Evolutionary conservation across 2,113 vertebrate species (phyloP).

Genomic region (Eira barbara): DNA sequence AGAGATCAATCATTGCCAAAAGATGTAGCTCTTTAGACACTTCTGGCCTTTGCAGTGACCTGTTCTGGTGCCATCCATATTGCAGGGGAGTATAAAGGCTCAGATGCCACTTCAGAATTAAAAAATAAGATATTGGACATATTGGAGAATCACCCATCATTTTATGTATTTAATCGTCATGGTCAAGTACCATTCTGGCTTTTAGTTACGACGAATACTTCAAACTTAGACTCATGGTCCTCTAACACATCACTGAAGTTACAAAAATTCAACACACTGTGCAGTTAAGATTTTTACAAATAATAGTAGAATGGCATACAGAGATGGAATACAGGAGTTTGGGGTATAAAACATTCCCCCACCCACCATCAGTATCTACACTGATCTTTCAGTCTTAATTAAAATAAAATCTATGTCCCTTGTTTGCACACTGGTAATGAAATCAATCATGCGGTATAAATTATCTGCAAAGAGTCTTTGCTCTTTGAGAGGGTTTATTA

Average conservation of each 20-base stretch:
- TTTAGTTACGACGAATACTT: constrained; percentile 85
- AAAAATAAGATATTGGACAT: constrained; percentile 93
- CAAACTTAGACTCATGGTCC: constrained; percentile 87
- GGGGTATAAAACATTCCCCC: constrained; percentile 81
- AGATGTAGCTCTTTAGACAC: constrained; percentile 91
- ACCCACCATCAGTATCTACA: constrained; percentile 82
- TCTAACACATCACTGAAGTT: constrained; percentile 90
- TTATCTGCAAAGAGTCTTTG: constrained; percentile 84
- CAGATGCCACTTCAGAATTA: constrained; percentile 96
- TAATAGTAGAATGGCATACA: constrained; percentile 78
- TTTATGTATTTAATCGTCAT: constrained; percentile 96
- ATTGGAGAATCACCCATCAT: constrained; percentile 94
- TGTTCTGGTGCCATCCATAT: constrained; percentile 95
- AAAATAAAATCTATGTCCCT: constrained; percentile 73
- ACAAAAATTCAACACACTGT: constrained; percentile 92
- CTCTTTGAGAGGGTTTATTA: constrained; percentile 79
- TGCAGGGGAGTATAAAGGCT: constrained; percentile 77
- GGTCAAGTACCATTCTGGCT: constrained; percentile 91
- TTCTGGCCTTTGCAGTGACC: constrained; percentile 92
- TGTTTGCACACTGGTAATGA: constrained; percentile 80
- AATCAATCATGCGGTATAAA: constrained; percentile 76
- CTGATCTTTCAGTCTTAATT: constrained; percentile 85
- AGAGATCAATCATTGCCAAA: neutral
- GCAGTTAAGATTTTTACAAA: constrained; percentile 85
- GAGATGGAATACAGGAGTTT: constrained; percentile 81